phyloP scores from a whole-genome alignment of 2,113 vertebrate species.

The Cryptomyrus ogoouensis region DNA sequence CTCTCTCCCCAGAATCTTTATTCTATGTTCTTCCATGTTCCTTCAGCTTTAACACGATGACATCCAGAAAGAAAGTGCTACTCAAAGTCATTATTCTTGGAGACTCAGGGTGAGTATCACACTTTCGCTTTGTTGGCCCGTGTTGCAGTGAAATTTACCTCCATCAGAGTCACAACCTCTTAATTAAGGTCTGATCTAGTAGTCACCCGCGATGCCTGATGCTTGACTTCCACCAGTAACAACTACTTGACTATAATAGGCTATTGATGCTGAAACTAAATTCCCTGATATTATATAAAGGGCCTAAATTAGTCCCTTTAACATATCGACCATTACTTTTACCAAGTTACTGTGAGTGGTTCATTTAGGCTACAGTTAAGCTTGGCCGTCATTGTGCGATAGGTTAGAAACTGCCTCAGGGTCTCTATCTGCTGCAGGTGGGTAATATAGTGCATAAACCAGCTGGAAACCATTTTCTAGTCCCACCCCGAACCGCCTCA shows the following conservation, averaged over 20 bases:
- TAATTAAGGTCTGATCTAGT: not conserved
- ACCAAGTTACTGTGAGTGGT: not conserved
- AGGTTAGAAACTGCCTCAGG: not conserved
- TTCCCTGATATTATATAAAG: not conserved
- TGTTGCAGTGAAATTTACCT: not conserved
- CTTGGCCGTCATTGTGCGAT: not conserved
- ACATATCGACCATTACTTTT: not conserved
- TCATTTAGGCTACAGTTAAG: not conserved
- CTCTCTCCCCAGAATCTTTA: not conserved
- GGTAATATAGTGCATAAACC: not conserved
- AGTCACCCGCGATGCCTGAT: not conserved
- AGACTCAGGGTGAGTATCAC: conserved; percentile 85
- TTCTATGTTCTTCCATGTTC: conserved; percentile 23
- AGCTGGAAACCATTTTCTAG: not conserved
- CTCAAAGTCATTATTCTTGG: conserved; percentile 97
- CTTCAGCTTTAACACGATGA: conserved; percentile 78
- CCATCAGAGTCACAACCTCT: not conserved
- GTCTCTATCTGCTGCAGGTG: not conserved
- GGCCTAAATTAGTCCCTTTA: not conserved
- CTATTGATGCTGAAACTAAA: not conserved
- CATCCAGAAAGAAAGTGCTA: conserved; percentile 97
- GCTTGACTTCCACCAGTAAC: not conserved
- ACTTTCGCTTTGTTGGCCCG: not conserved
- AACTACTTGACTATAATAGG: not conserved
- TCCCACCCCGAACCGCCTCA: not conserved